Conservation (phyloP, 2,888 invertebrate species). For the Chymomyza fuscimana region DNA sequence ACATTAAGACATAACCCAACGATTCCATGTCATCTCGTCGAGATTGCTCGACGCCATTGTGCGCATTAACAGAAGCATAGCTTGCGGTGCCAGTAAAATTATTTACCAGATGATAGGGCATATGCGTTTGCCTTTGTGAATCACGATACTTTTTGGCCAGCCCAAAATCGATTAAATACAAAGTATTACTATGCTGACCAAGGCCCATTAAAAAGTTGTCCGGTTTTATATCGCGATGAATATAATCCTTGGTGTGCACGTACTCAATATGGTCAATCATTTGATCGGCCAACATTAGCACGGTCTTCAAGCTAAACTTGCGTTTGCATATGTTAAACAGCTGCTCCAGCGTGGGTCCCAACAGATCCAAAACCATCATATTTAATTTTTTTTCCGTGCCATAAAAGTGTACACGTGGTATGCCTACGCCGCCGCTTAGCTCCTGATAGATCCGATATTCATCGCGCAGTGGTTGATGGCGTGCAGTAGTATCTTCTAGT, state of each 20-base stretch:
- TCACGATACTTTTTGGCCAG: slow-evolving; percentile 98
- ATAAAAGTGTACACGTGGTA: slow-evolving; percentile 96
- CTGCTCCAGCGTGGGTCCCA: slow-evolving; percentile 98
- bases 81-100: slow-evolving; percentile 94
- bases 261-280: not conserved
- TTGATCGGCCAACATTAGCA: not conserved
- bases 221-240: slow-evolving; percentile 96
- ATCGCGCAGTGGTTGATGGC: slow-evolving; percentile 98
- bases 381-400: slow-evolving; percentile 98
- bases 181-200: slow-evolving; percentile 96
- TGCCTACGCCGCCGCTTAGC: slow-evolving; percentile 96
- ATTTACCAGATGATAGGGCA: slow-evolving; percentile 96
- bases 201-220: slow-evolving; percentile 99
- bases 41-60: slow-evolving; percentile 95
- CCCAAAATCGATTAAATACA: slow-evolving; percentile 98
- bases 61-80: slow-evolving; percentile 98
- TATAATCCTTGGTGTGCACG: not conserved
- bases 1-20: slow-evolving; percentile 98
- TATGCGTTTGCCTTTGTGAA: slow-evolving; percentile 93
- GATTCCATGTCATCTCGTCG: slow-evolving; percentile 99
- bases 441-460: slow-evolving; percentile 99
- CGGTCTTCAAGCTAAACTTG: not conserved
- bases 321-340: slow-evolving; percentile 81
- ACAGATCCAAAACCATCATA: slow-evolving; percentile 98
- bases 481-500: slow-evolving; percentile 95